phyloP scores from a whole-genome alignment of 2,113 vertebrate species.

The Prionailurus bengalensis region DNA sequence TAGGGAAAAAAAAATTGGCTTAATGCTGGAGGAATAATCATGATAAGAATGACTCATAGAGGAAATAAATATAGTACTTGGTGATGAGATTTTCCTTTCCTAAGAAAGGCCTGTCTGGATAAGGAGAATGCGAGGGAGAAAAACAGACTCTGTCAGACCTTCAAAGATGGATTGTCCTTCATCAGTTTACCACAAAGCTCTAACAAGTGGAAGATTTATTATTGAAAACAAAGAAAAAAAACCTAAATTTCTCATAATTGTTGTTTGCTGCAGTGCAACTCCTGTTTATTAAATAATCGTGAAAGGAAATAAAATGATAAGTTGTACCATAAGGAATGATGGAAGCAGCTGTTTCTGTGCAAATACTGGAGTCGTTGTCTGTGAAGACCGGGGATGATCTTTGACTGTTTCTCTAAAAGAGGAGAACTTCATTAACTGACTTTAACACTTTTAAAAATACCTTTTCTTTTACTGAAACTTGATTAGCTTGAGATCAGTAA shows the following conservation, averaged over 20 bases:
- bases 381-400: not conserved
- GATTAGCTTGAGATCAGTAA: not conserved
- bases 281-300: slow-evolving; percentile 36
- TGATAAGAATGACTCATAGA: slow-evolving; percentile 64
- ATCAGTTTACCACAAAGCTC: not conserved
- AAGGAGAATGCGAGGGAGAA: not conserved
- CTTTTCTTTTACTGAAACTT: not conserved
- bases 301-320: slow-evolving; percentile 25
- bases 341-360: not conserved
- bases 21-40: slow-evolving; percentile 46
- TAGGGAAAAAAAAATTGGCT: not conserved
- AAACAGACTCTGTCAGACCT: slow-evolving; percentile 8
- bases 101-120: slow-evolving; percentile 48
- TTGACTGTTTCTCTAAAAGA: not conserved
- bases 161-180: slow-evolving; percentile 21
- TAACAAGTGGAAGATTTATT: not conserved
- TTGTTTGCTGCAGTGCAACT: not conserved
- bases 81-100: slow-evolving; percentile 59
- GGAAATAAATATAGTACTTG: slow-evolving; percentile 63
- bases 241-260: not conserved
- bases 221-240: not conserved
- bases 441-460: not conserved
- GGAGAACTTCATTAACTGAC: not conserved
- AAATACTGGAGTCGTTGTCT: not conserved
- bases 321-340: not conserved